Conservation (phyloP, 2,113 vertebrate species). For the Neolamprologus toae region DNA sequence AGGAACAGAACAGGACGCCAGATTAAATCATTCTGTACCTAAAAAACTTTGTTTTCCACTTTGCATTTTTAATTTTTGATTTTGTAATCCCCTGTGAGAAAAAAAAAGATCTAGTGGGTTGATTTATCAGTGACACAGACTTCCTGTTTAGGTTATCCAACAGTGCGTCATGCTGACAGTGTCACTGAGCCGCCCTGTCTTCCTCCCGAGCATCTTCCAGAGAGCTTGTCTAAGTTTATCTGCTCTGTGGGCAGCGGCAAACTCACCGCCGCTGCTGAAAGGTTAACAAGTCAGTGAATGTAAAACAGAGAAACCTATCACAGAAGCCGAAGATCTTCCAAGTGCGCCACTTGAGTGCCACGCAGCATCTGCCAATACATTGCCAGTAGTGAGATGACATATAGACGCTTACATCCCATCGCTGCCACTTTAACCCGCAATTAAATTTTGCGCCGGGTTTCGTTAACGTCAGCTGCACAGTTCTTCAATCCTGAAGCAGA, state of each 20-base stretch:
- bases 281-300: slow-evolving; percentile 17
- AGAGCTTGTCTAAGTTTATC: slow-evolving; percentile 19
- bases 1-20: neutral
- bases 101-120: slow-evolving; percentile 16
- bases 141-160: slow-evolving; percentile 42
- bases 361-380: neutral
- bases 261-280: slow-evolving; percentile 3
- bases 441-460: neutral
- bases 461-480: neutral
- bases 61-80: neutral
- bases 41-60: neutral
- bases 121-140: slow-evolving; percentile 38
- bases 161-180: slow-evolving; percentile 18
- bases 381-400: neutral
- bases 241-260: neutral
- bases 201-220: slow-evolving; percentile 17
- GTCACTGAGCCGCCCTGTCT: slow-evolving; percentile 22
- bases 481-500: neutral
- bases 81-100: slow-evolving; percentile 13
- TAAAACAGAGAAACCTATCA: neutral
- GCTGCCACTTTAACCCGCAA: neutral
- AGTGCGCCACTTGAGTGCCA: neutral
- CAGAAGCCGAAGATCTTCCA: neutral
- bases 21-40: neutral
- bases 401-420: neutral